Evolutionary conservation across 1,140 invertebrate genomes (phyloP).

Genomic region (Acromyrmex heyeri): DNA sequence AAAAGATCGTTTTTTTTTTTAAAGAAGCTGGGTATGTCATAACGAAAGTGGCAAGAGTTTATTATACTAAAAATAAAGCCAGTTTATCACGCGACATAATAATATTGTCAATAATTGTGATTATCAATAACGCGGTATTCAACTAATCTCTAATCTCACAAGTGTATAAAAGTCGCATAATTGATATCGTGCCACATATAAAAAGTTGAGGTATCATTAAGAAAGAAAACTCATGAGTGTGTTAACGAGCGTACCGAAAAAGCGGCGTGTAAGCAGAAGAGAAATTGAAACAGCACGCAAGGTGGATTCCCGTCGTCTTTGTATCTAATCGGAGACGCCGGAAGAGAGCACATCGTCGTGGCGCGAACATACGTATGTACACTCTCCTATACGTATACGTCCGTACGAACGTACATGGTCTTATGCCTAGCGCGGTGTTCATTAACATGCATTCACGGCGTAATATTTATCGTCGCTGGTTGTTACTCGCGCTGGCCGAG

Average conservation of each 20-base stretch:
- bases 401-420: constrained; percentile 40
- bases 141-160: not conserved
- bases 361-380: constrained; percentile 41
- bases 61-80: not conserved
- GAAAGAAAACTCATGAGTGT: not conserved
- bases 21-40: no score
- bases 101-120: not conserved
- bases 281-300: constrained; percentile 65
- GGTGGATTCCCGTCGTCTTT: constrained; percentile 69
- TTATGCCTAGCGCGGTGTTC: constrained; percentile 71
- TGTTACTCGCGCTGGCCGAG: constrained; percentile 57
- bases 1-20: no score
- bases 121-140: not conserved
- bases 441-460: constrained; percentile 85
- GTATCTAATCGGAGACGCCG: constrained; percentile 80
- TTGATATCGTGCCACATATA: not conserved
- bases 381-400: not conserved
- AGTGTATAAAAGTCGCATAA: not conserved
- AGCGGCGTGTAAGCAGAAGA: not conserved
- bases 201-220: not conserved
- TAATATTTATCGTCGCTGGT: constrained; percentile 81
- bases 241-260: constrained; percentile 49
- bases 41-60: no score
- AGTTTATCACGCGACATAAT: not conserved
- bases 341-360: constrained; percentile 59